Conservation (phyloP, 2,113 vertebrate species). For the Origma solitaria region DNA sequence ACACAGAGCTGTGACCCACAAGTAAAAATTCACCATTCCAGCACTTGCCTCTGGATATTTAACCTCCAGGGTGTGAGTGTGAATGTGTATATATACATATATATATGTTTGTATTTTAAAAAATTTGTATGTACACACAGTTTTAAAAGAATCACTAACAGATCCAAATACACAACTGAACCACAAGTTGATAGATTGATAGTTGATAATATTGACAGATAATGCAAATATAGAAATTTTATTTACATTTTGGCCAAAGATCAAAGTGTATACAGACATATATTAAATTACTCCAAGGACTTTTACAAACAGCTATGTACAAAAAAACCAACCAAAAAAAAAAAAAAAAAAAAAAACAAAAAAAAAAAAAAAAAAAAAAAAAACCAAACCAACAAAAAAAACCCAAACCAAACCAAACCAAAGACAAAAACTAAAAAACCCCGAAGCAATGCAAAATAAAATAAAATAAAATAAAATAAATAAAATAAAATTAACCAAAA, state of each 20-base stretch:
- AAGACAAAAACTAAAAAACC: too few species aligned
- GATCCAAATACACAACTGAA: not conserved
- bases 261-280: not conserved
- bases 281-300: not conserved
- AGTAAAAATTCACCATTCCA: not conserved
- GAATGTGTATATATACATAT: rapidly evolving
- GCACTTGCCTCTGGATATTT: not conserved
- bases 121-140: rapidly evolving
- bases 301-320: not conserved
- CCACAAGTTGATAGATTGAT: too few species aligned
- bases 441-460: too few species aligned
- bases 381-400: too few species aligned
- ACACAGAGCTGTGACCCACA: not conserved
- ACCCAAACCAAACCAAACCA: too few species aligned
- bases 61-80: not conserved
- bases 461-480: too few species aligned
- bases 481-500: not conserved
- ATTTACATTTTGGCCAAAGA: not conserved
- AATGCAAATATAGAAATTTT: not conserved
- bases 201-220: not conserved
- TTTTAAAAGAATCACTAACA: not conserved
- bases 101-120: not conserved
- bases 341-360: too few species aligned
- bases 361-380: too few species aligned
- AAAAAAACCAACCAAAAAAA: too few species aligned